Percentiles rank a stretch among this genome's conserved stretches.
phyloP scores from a whole-genome alignment of 1,140 invertebrate species.

The Matsumurasca onukii region DNA sequence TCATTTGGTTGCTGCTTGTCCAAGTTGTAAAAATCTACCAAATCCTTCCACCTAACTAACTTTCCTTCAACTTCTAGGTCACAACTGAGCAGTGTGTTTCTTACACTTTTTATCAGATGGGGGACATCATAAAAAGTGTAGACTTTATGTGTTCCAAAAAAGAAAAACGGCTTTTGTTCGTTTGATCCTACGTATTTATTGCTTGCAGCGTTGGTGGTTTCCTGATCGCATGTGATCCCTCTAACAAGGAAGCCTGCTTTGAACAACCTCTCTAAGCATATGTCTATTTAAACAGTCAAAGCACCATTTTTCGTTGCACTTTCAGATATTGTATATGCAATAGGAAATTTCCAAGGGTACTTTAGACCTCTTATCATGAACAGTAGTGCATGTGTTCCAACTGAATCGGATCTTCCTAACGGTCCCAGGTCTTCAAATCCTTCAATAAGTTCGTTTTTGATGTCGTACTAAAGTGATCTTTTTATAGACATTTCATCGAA shows the following conservation, averaged over 20 bases:
- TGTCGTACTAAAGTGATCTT: slow-evolving; percentile 41
- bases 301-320: neutral
- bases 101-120: slow-evolving; percentile 37
- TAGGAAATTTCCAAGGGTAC: slow-evolving; percentile 44
- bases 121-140: slow-evolving; percentile 33
- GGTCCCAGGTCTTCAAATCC: slow-evolving; percentile 42
- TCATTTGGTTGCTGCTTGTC: neutral
- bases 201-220: neutral
- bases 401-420: slow-evolving; percentile 29
- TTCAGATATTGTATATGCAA: slow-evolving; percentile 40
- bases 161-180: neutral
- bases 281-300: neutral
- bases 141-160: slow-evolving; percentile 18
- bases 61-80: neutral
- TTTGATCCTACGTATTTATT: neutral
- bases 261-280: neutral
- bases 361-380: slow-evolving; percentile 44
- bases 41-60: slow-evolving; percentile 21
- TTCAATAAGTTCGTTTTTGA: slow-evolving; percentile 38
- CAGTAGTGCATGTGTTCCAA: slow-evolving; percentile 45
- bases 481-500: slow-evolving; percentile 47
- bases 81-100: slow-evolving; percentile 33
- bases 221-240: neutral
- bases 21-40: slow-evolving; percentile 22
- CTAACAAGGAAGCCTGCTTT: neutral